These are phyloP conservation scores for Arrhamphus sclerolepis DNA, from an alignment of 2,797 vertebrate genomes.

Conservation along the genomic window DNA sequence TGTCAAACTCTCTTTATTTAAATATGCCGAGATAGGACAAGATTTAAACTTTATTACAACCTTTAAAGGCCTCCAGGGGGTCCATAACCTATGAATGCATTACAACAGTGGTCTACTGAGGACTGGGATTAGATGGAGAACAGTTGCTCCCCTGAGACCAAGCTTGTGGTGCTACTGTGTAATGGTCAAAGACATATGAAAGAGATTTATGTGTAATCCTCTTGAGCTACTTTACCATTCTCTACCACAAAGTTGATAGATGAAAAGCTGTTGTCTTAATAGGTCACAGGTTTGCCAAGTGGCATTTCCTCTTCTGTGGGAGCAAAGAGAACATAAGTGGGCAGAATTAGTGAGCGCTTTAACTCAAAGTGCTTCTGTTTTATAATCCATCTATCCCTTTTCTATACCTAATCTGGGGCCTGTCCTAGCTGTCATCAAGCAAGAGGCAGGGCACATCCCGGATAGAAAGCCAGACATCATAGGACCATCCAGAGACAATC, in stretches of 20 bases:
- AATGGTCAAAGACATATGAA: conserved; percentile 60
- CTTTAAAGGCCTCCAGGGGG: conserved; percentile 65
- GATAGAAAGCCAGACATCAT: too few relatives aligned
- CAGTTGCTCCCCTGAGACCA: conserved; percentile 61
- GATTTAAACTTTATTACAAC: too few relatives aligned
- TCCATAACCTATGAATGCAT: conserved; percentile 50
- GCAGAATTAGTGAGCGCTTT: neutral
- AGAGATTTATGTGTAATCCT: conserved; percentile 71
- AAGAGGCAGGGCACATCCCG: too few relatives aligned
- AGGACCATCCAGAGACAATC: too few relatives aligned
- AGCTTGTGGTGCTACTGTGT: conserved; percentile 40
- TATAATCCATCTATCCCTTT: neutral
- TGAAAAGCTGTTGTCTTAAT: conserved; percentile 40
- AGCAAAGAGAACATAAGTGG: neutral
- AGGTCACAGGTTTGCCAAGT: conserved; percentile 16
- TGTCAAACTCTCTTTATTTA: too few relatives aligned
- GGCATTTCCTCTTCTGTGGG: conserved; percentile 15
- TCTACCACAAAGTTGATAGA: conserved; percentile 40
- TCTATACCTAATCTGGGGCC: neutral
- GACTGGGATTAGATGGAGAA: conserved; percentile 63
- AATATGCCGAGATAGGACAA: too few relatives aligned
- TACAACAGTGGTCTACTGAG: conserved; percentile 48
- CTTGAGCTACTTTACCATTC: conserved; percentile 62
- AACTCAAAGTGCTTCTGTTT: neutral
- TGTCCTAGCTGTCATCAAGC: too few relatives aligned